Percentiles rank a stretch among this genome's conserved stretches.
Conservation (phyloP, 2,888 invertebrate genomes). For the Eristalis tenax region DNA sequence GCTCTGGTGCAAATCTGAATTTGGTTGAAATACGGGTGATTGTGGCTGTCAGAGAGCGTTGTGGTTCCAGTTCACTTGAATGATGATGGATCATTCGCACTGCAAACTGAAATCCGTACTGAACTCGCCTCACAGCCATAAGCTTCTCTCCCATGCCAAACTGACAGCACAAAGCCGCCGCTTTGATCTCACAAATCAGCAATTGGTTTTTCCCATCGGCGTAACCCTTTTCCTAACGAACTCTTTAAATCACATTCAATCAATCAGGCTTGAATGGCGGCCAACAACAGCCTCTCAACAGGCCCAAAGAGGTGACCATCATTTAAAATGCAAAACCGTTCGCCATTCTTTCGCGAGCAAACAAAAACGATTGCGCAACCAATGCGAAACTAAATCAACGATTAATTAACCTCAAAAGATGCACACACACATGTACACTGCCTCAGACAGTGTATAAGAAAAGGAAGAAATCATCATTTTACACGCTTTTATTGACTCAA, state of each 20-base stretch:
- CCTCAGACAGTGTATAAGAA: too few species aligned
- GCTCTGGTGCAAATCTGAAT: too few species aligned
- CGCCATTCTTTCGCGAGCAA: background rate
- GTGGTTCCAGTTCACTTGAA: too few species aligned
- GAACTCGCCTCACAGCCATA: too few species aligned
- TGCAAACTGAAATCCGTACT: too few species aligned
- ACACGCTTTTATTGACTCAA: background rate
- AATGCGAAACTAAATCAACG: constrained; percentile 21
- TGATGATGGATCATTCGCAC: too few species aligned
- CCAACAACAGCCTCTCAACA: background rate
- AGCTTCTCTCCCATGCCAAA: too few species aligned
- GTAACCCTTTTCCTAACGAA: background rate
- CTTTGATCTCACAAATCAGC: background rate
- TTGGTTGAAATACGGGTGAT: too few species aligned
- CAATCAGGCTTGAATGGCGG: background rate
- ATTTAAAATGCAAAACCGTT: background rate
- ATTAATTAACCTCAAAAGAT: constrained; percentile 7
- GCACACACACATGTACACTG: background rate
- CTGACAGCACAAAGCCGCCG: background rate
- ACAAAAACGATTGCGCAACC: background rate
- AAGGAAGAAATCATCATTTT: background rate
- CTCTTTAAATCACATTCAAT: background rate
- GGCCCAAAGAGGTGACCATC: background rate
- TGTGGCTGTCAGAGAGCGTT: too few species aligned
- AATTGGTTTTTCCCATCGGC: background rate